Percentiles rank a stretch among this genome's conserved stretches.
These are phyloP conservation scores for Sparus aurata DNA, from an alignment of 2,797 vertebrate genomes.

Conservation along the genomic window DNA sequence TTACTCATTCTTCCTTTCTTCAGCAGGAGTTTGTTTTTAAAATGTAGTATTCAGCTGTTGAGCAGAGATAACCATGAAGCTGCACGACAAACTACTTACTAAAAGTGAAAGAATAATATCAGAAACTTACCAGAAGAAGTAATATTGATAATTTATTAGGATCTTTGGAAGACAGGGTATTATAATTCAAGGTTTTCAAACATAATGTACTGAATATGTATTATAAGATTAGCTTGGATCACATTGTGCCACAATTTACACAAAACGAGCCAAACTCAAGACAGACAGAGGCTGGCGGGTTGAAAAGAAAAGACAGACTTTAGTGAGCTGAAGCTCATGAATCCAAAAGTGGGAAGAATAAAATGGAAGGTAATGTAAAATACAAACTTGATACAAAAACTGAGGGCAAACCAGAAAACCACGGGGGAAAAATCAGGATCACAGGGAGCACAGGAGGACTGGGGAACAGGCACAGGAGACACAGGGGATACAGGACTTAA, in stretches of 20 bases:
- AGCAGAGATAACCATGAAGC: not conserved
- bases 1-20: constrained; percentile 8
- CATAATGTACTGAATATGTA: not conserved
- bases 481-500: too few species aligned
- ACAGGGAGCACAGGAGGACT: too few species aligned
- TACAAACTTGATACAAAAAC: too few species aligned
- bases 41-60: constrained; percentile 1
- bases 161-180: not conserved
- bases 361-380: too few species aligned
- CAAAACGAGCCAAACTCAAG: too few species aligned
- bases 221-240: not conserved
- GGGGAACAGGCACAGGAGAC: too few species aligned
- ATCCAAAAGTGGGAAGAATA: too few species aligned
- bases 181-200: not conserved
- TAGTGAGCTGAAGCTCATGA: too few species aligned
- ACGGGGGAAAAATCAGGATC: too few species aligned
- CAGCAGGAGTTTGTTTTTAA: constrained; percentile 8
- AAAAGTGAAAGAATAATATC: not conserved
- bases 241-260: not conserved
- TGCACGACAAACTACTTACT: not conserved
- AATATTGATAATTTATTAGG: not conserved
- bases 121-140: not conserved
- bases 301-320: too few species aligned
- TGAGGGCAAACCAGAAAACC: too few species aligned
- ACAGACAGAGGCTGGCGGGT: too few species aligned